phyloP scores from a whole-genome alignment of 1,140 invertebrate genomes.

The Arion vulgaris region DNA sequence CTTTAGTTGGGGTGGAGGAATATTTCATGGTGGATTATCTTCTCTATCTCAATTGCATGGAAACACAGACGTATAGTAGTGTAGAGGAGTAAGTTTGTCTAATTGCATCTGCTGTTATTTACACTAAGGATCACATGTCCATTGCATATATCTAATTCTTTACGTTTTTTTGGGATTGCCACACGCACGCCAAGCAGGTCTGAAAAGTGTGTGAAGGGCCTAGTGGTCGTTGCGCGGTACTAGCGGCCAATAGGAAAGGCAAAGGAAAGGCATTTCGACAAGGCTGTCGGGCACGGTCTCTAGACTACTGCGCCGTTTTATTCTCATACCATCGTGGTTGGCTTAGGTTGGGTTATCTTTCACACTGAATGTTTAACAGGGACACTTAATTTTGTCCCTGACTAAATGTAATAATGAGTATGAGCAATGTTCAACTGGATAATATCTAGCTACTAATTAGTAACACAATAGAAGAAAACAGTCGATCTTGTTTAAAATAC shows the following conservation, averaged over 20 bases:
- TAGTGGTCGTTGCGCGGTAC: neutral
- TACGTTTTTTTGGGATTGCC: neutral
- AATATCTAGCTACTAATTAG: too few relatives aligned
- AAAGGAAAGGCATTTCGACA: constrained; percentile 1
- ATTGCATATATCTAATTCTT: neutral
- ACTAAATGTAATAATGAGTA: too few relatives aligned
- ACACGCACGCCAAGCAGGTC: neutral
- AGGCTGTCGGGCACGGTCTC: neutral
- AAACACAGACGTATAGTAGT: neutral
- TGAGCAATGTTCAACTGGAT: too few relatives aligned
- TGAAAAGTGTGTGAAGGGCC: neutral
- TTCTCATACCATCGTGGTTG: neutral
- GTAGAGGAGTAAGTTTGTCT: neutral
- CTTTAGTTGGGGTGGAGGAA: neutral
- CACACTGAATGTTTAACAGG: too few relatives aligned
- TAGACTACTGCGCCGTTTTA: neutral
- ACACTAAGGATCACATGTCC: neutral
- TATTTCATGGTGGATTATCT: neutral
- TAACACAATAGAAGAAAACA: too few relatives aligned
- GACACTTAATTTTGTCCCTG: too few relatives aligned
- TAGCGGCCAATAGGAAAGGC: constrained; percentile 16
- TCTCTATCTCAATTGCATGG: neutral
- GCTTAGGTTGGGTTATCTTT: neutral
- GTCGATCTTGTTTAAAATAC: too few relatives aligned
- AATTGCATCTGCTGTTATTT: neutral